Conservation (phyloP, 2,888 invertebrate species). For the Euplagia quadripunctaria region DNA sequence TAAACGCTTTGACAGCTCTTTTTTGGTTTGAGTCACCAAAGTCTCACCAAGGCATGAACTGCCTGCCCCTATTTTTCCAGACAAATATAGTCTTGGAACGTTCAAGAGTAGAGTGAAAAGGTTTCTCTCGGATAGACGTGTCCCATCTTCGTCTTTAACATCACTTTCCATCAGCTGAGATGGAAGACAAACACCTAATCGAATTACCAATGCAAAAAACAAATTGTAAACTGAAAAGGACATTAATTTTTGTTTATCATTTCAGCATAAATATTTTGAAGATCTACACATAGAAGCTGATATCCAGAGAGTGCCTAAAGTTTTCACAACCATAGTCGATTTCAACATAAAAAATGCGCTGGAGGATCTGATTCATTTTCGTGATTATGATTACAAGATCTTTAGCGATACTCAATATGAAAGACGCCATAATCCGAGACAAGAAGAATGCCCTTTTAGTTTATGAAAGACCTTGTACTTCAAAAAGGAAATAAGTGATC, state of each 20-base stretch:
- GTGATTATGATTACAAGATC: neutral
- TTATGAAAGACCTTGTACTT: neutral
- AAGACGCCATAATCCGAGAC: neutral
- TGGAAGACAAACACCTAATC: too few species aligned
- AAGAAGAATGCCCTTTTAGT: neutral
- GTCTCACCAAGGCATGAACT: too few species aligned
- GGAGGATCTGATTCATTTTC: neutral
- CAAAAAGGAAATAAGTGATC: neutral
- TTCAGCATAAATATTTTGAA: neutral
- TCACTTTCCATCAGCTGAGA: too few species aligned
- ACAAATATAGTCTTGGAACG: too few species aligned
- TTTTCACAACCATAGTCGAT: neutral
- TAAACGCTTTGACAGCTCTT: too few species aligned
- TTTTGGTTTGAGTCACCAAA: too few species aligned
- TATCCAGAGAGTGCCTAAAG: neutral
- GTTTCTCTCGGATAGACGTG: too few species aligned
- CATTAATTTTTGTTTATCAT: neutral
- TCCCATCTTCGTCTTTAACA: too few species aligned
- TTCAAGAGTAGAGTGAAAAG: too few species aligned
- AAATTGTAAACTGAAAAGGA: too few species aligned
- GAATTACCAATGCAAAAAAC: too few species aligned
- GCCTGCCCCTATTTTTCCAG: too few species aligned
- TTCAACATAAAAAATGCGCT: neutral
- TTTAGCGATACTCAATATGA: neutral
- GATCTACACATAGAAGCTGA: neutral